Conservation (phyloP, 2,888 invertebrate genomes). For the Tuberolachnus salignus region DNA sequence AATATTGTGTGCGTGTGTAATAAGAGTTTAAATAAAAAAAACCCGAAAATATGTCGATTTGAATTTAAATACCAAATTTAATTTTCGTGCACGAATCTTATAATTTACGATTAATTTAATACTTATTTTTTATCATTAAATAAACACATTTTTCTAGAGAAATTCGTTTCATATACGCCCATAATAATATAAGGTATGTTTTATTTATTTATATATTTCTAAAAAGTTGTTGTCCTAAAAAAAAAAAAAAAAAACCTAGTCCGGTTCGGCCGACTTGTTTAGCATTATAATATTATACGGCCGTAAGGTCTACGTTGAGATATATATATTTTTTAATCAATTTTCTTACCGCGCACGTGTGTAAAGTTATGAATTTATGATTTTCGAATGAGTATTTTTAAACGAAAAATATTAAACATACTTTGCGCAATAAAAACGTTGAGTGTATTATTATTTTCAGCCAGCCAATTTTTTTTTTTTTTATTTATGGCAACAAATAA, state of each 20-base stretch:
- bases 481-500: not conserved
- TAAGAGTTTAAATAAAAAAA: not conserved
- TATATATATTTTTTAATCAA: not conserved
- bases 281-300: not conserved
- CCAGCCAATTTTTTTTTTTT: too few relatives aligned
- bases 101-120: not conserved
- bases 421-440: too few relatives aligned
- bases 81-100: not conserved
- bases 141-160: constrained; percentile 33
- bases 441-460: too few relatives aligned
- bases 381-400: constrained; percentile 31
- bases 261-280: constrained; percentile 35
- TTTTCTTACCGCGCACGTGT: not conserved
- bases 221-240: constrained; percentile 45
- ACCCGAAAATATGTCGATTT: not conserved
- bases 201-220: constrained; percentile 17
- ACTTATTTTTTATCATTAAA: not conserved
- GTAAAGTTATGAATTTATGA: not conserved
- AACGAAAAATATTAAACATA: not conserved
- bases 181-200: not conserved
- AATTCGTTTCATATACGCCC: constrained; percentile 8
- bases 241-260: constrained; percentile 29
- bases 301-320: too few relatives aligned
- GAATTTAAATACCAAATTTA: not conserved
- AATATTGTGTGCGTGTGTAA: not conserved